Conservation (phyloP, 2,797 vertebrate genomes). For the Tiaroga cobitis region DNA sequence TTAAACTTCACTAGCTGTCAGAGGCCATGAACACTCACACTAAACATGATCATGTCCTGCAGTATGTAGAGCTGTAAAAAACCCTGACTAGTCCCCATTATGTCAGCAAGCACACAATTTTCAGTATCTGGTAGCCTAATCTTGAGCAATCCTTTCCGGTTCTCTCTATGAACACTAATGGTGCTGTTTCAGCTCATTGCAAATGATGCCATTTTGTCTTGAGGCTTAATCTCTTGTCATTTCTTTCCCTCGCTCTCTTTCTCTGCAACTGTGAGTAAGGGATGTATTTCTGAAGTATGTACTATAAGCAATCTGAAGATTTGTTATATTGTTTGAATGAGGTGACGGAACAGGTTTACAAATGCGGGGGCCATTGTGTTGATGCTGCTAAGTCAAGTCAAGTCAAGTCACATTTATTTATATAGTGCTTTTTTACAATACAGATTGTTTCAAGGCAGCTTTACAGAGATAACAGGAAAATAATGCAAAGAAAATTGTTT, state of each 20-base stretch:
- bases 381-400: background rate
- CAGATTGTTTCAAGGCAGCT: no score
- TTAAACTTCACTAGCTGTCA: slow-evolving; percentile 56
- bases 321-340: background rate
- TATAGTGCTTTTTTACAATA: no score
- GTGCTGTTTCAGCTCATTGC: slow-evolving; percentile 44
- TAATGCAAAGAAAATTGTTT: no score
- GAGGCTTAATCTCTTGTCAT: slow-evolving; percentile 23
- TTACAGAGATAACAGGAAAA: no score
- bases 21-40: slow-evolving; percentile 54
- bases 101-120: slow-evolving; percentile 19
- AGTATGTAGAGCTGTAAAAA: slow-evolving; percentile 45
- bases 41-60: slow-evolving; percentile 49
- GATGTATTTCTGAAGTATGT: slow-evolving; percentile 10
- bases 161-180: slow-evolving; percentile 45
- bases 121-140: slow-evolving; percentile 36
- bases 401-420: no score
- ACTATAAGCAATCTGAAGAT: slow-evolving; percentile 3
- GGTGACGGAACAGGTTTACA: background rate
- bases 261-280: background rate
- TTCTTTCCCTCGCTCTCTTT: background rate
- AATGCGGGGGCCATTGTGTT: background rate
- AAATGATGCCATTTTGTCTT: slow-evolving; percentile 40
- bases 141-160: slow-evolving; percentile 30
- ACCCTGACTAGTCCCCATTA: slow-evolving; percentile 36